Percentiles rank a stretch among this genome's conserved stretches.
These are phyloP conservation scores for Xylophagus ater DNA, from an alignment of 2,888 invertebrate species.

Conservation along the genomic window DNA sequence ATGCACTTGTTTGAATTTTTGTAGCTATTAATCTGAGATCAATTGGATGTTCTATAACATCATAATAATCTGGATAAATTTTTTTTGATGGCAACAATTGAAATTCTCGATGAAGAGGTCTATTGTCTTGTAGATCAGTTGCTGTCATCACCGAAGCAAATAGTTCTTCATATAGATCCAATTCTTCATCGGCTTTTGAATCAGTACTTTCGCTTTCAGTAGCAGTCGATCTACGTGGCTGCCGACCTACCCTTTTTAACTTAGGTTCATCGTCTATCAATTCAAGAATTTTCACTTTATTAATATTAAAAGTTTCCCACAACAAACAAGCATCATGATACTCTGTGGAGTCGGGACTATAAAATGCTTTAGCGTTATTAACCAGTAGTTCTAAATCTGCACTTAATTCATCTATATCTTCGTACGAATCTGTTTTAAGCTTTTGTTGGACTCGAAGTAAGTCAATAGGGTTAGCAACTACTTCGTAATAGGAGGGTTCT, in stretches of 20 bases:
- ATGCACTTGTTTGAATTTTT: conserved; percentile 78
- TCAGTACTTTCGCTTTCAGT: conserved; percentile 50
- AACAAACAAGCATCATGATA: conserved; percentile 82
- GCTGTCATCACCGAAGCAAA: conserved; percentile 81
- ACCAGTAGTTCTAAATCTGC: conserved; percentile 84
- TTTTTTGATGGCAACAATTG: conserved; percentile 85
- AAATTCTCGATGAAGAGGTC: conserved; percentile 78
- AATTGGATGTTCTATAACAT: conserved; percentile 85
- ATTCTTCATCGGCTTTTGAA: conserved; percentile 62
- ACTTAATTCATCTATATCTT: conserved; percentile 82
- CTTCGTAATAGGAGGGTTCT: conserved; percentile 83
- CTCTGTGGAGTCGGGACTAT: conserved; percentile 75
- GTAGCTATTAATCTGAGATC: conserved; percentile 88
- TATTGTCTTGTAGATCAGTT: conserved; percentile 57
- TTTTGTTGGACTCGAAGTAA: conserved; percentile 88
- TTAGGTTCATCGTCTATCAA: conserved; percentile 32
- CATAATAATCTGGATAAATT: conserved; percentile 91
- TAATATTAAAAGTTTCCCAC: conserved; percentile 66
- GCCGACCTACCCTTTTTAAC: conserved; percentile 29
- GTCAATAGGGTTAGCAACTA: conserved; percentile 91
- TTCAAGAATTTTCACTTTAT: conserved; percentile 34
- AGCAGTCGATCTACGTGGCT: conserved; percentile 29
- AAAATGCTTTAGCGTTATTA: conserved; percentile 90
- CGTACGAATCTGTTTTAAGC: conserved; percentile 92
- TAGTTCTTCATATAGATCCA: conserved; percentile 73